Evolutionary conservation across 2,888 invertebrate species (phyloP), one percentile per base, ranked within the genome.

Genomic region (Eledona agricola): DNA sequence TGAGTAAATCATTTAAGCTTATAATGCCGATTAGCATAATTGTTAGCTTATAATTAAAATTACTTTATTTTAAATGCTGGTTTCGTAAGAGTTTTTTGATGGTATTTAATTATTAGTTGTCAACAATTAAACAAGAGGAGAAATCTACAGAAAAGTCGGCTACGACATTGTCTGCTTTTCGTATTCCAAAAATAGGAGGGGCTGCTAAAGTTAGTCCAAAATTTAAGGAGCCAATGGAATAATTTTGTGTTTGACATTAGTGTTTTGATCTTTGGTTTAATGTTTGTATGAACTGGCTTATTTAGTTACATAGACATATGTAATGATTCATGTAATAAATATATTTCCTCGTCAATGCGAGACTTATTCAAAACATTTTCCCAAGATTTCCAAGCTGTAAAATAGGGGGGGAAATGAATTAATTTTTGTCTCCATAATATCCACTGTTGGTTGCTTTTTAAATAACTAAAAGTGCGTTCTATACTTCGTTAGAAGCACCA

Each of bases 101-200:
- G 10, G 31, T 29, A n/a, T 47, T 35, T 28, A 38, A 49, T 38
- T 49, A 12, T 31, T 38, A 45, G 45, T 45, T 32, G 32, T 7
- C 45, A 7, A 15, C 45, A 23, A 15, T 23, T 32, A 32, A 45
- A 16, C 49, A 35, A 35, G 47, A 47, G 37, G 47, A 46, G 23
- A 46, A 26, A 17, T 17, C 11, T 2, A 10, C 35, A 11, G 12
- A 43, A 43, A 43, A 31, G 19, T 29, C 37, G 37, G 4, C 28
- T 2, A 7, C 20, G 11, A 11, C 29, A 6, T 15, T 29, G 17
- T 49, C 49, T 12, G 19, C 29, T 49, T 49, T 49, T 49, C 38
- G 49, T 22, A 49, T 49, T 22, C 49, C 49, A n/a, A 49, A 49
- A 38, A 11, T 49, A 20, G 37, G 37, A 35, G 37, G 12, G 11